A percentile compares a stretch with the other conserved stretches of the same genome.
These are phyloP conservation scores for Chloroclystis v-ata DNA, from an alignment of 2,888 invertebrate genomes.

Conservation along the genomic window DNA sequence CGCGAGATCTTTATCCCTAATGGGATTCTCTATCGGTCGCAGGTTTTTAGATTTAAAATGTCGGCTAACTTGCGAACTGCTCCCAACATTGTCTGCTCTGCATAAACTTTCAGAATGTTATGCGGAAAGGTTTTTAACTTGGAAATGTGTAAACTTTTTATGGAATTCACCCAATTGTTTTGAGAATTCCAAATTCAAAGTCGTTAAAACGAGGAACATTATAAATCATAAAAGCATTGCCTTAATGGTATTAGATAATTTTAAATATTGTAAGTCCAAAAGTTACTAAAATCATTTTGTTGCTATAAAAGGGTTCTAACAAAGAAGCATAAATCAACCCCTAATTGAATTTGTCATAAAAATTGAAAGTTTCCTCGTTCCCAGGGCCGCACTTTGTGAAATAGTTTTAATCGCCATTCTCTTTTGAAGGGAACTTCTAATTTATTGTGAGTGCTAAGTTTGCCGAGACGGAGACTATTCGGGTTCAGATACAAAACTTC, in stretches of 20 bases:
- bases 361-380: slow-evolving; percentile 71
- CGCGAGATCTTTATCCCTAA: slow-evolving; percentile 75
- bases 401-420: slow-evolving; percentile 77
- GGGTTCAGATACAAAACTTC: slow-evolving; percentile 58
- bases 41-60: slow-evolving; percentile 45
- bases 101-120: slow-evolving; percentile 37
- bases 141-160: slow-evolving; percentile 22
- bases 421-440: slow-evolving; percentile 72
- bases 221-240: slow-evolving; percentile 11
- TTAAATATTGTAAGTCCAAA: slow-evolving; percentile 43
- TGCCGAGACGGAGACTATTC: slow-evolving; percentile 44
- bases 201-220: slow-evolving; percentile 6
- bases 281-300: slow-evolving; percentile 37
- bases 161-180: slow-evolving; percentile 13
- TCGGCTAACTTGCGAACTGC: slow-evolving; percentile 43
- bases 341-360: slow-evolving; percentile 77
- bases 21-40: slow-evolving; percentile 53
- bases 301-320: slow-evolving; percentile 47
- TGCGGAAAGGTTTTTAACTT: slow-evolving; percentile 32
- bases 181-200: slow-evolving; percentile 17
- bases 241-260: too few species aligned
- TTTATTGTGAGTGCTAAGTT: slow-evolving; percentile 77
- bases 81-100: slow-evolving; percentile 38
- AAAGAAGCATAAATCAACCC: slow-evolving; percentile 62
- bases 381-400: slow-evolving; percentile 60